Evolutionary conservation across 2,113 vertebrate genomes (phyloP), one percentile per base, ranked within the genome.

Genomic region (Tupaia tana): DNA sequence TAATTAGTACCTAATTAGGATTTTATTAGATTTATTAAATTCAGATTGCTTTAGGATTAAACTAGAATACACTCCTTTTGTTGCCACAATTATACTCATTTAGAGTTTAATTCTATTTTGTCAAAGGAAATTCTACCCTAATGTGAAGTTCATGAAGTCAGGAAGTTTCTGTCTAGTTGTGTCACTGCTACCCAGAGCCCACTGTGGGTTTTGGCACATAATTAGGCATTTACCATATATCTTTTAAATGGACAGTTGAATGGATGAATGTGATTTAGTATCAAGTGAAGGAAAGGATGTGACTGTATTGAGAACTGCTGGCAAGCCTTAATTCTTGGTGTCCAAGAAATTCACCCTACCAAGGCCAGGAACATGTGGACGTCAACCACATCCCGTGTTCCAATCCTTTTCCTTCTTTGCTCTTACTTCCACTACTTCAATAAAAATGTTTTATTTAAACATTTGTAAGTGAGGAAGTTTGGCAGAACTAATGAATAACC

Each of bases 1-100:
- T 77, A 75, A 94, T 97, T 84, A 84, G 12, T 25, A n/a, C 74
- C 87, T 75, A 79, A 97, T 97, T 85, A 69, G 16, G 43, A 52
- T 54, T 85, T 69, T 86, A 71, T 54, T 93, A 22, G 58, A 79
- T 66, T 91, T 69, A 89, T 89, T 89, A 83, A 66, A 80, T 64
- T 90, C 1, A 11, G 64, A 83, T 87, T 90, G 71, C 52, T 96
- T 54, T 94, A 97, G 92, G 31, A 93, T 95, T 64, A 89, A 63
- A 70, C 81, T 63, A 92, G 59, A 86, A 80, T 0, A 22, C 12
- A 89, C 9, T 73, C 6, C 0, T 95, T 25, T 89, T 92, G 19
- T 87, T 90, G 70, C 8, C 2, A 14, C 31, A 82, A 24, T 96
- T 94, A 63, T 71, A 64, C 15, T 91, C 54, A 88, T 13, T 90